A percentile compares a stretch with the other conserved stretches of the same genome.
These are phyloP conservation scores for Argyrosomus japonicus DNA, from an alignment of 2,113 vertebrate species.

Conservation along the genomic window DNA sequence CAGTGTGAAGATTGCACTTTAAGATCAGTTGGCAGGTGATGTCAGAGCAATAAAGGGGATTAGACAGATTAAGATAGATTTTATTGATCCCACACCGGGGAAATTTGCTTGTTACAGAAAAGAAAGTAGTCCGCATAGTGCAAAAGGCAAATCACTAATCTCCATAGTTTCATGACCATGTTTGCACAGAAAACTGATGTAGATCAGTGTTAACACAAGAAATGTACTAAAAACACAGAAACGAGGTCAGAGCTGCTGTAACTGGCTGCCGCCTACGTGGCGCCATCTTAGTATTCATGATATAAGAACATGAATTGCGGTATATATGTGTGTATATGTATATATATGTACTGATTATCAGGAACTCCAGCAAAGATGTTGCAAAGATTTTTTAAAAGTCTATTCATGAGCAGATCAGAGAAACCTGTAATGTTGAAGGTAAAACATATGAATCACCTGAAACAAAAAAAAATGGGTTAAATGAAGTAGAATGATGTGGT, in stretches of 20 bases:
- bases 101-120: no score
- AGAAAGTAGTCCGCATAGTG: no score
- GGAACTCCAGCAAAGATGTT: neutral
- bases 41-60: neutral
- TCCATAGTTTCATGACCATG: no score
- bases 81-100: no score
- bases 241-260: no score
- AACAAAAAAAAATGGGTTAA: neutral
- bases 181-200: no score
- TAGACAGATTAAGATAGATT: neutral
- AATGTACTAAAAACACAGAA: no score
- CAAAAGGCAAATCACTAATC: no score
- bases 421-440: neutral
- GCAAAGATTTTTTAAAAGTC: neutral
- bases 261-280: no score
- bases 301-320: neutral
- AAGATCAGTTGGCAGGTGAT: constrained; percentile 13
- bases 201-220: no score
- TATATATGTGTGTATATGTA: no score
- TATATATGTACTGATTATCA: neutral
- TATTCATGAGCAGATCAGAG: neutral
- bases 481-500: neutral
- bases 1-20: constrained; percentile 7
- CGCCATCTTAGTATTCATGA: neutral
- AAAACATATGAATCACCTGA: neutral